Evolutionary conservation across 2,113 vertebrate species (phyloP), one percentile per base, ranked within the genome.

Genomic region (Passer montanus): DNA sequence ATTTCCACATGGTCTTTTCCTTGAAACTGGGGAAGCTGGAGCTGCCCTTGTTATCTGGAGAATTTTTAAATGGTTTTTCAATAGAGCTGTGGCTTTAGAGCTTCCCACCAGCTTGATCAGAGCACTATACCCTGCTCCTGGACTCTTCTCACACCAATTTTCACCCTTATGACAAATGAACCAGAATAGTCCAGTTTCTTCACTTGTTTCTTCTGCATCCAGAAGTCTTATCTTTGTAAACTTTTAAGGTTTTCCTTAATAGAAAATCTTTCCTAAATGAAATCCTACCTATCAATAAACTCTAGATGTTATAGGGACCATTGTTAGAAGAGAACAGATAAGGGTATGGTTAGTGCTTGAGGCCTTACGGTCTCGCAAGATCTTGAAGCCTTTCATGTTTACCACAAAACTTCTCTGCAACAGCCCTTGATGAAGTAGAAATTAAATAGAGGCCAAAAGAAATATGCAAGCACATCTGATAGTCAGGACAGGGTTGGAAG

Each of bases 401-500:
- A 55, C 11, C 6, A 16, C 13, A 24, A 50, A 64, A 60, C 5
- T 28, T 56, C 22, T 64, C 27, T 81, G 10, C 33, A 60, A 23
- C 3, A 27, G 28, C 3, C 12, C 10, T 55, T 33, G 43, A 18
- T 35, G 17, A 55, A 77, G 76, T 50, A 73, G 21, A 73, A 87
- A 53, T 23, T 11, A 68, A 59, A 13, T 7, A 49, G 26, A 84
- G 3, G 13, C 24, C 31, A 49, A 63, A 80, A 12, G 31, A 74
- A 37, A 77, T 3, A n/a, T 3, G 44, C 13, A 84, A 58, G 9
- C 7, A 69, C 4, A 27, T 60, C 20, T 60, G 20, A 53, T 27
- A 46, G 20, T 39, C 1, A 5, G 23, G 27, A 4, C 1, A 46
- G 11, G 5, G 3, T 6, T 2, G 8, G 5, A 50, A 18, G 1